Base-by-base conservation (phyloP, 1,140 invertebrate genomes). In the Danaus plexippus region DNA sequence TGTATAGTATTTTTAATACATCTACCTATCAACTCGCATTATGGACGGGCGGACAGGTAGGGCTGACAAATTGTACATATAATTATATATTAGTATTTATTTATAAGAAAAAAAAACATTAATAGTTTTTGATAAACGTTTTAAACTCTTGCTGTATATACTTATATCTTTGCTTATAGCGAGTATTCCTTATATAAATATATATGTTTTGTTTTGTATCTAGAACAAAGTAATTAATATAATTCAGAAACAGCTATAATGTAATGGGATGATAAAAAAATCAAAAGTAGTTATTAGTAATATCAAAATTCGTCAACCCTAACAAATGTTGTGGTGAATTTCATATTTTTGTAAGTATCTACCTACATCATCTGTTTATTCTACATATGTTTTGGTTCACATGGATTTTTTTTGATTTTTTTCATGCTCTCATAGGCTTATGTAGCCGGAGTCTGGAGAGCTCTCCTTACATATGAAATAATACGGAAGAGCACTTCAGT, bases 291-390 rank as follows among this genome's bases (percentile, higher is more conserved):
- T 32, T 32, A 32, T 32, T 7, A 32, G 22, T 8, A 6, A 32
- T 32, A 32, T 32, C 7, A 32, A 7, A 7, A 7, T 32, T 73
- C 69, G 72, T 67, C 71, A 76, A 82, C 74, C 79, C 79, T 57
- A 69, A 77, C 75, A 86, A 86, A 86, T 85, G 81, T 83, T 85
- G 81, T 83, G 81, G 83, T 85, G 83, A 86, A 86, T 87, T 85
- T 87, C 84, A 87, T 87, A 87, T 87, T 87, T 87, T 87, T 87
- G 84, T 83, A 82, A 86, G 83, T 87, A 87, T 87, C 81, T 87
- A 82, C 84, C 80, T 87, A 75, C 82, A 73, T 69, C 73, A 80
- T 80, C 75, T 85, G 84, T 84, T 85, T 87, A 87, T 85, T 85
- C 79, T 78, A 73, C 84, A 87, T 85, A 77, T 87, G 84, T 87